Evolutionary conservation across 1,140 invertebrate species (phyloP).

Genomic region (Nylanderia fulva): DNA sequence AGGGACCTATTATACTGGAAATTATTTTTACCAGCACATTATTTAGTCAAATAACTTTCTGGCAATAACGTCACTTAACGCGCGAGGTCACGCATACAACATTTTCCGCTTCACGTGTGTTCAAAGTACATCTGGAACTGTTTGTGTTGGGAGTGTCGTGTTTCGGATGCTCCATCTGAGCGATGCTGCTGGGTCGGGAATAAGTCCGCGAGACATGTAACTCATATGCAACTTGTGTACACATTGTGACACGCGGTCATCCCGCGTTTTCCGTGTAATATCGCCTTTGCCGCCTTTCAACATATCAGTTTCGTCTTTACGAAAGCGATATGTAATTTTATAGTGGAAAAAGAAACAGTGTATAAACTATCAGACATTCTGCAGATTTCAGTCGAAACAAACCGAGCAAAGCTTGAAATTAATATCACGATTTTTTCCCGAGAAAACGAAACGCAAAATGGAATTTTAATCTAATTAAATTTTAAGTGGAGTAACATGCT

Average conservation of each 20-base stretch:
- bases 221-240: slow-evolving; percentile 66
- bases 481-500: slow-evolving; percentile 12
- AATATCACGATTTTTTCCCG: neutral
- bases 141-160: slow-evolving; percentile 69
- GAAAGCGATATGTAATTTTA: slow-evolving; percentile 1
- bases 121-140: slow-evolving; percentile 64
- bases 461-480: slow-evolving; percentile 45
- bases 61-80: slow-evolving; percentile 34
- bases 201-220: slow-evolving; percentile 63
- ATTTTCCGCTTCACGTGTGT: slow-evolving; percentile 52
- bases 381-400: neutral
- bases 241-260: slow-evolving; percentile 55
- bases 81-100: slow-evolving; percentile 47
- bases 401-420: neutral
- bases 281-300: slow-evolving; percentile 51
- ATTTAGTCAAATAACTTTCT: slow-evolving; percentile 56
- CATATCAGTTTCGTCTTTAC: slow-evolving; percentile 33
- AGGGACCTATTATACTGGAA: slow-evolving; percentile 33
- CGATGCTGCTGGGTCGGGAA: slow-evolving; percentile 54
- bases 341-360: neutral
- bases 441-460: neutral
- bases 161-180: slow-evolving; percentile 65
- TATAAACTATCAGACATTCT: neutral
- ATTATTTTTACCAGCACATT: slow-evolving; percentile 23
- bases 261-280: slow-evolving; percentile 44